A percentile compares a stretch with the other conserved stretches of the same genome.
Conservation (phyloP, 2,797 vertebrate genomes). For the Hippoglossus hippoglossus region DNA sequence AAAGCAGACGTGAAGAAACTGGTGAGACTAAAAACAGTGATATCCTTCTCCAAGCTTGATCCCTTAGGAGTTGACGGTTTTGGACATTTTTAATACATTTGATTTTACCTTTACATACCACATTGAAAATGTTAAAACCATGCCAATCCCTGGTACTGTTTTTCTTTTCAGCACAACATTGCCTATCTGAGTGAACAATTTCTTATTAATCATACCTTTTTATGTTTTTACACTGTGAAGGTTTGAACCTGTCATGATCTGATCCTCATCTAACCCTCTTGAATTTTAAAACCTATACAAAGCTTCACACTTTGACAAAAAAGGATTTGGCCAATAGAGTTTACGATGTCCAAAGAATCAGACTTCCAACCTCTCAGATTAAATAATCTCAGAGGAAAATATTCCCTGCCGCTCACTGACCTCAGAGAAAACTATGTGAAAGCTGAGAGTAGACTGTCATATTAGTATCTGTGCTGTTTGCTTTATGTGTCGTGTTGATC, state of each 20-base stretch:
- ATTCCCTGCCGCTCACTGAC: neutral
- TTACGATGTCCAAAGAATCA: neutral
- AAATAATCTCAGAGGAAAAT: constrained; percentile 3
- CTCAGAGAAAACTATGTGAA: neutral
- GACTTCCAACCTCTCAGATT: neutral
- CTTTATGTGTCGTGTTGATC: neutral
- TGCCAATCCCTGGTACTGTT: too few species aligned
- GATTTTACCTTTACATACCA: too few species aligned
- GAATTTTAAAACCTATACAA: too few species aligned
- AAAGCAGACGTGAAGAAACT: neutral
- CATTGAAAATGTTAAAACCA: too few species aligned
- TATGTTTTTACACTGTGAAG: too few species aligned
- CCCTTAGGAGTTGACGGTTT: too few species aligned
- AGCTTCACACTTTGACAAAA: neutral
- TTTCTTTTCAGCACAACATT: too few species aligned
- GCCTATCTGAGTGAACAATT: too few species aligned
- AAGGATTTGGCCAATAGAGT: neutral
- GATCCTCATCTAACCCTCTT: too few species aligned
- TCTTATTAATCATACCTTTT: too few species aligned
- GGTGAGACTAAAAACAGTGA: neutral
- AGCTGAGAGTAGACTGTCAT: neutral
- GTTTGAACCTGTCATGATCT: too few species aligned
- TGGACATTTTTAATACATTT: too few species aligned
- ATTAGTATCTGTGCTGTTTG: neutral
- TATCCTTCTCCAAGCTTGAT: neutral